phyloP scores from a whole-genome alignment of 2,797 vertebrate genomes.

The Salarias fasciatus region DNA sequence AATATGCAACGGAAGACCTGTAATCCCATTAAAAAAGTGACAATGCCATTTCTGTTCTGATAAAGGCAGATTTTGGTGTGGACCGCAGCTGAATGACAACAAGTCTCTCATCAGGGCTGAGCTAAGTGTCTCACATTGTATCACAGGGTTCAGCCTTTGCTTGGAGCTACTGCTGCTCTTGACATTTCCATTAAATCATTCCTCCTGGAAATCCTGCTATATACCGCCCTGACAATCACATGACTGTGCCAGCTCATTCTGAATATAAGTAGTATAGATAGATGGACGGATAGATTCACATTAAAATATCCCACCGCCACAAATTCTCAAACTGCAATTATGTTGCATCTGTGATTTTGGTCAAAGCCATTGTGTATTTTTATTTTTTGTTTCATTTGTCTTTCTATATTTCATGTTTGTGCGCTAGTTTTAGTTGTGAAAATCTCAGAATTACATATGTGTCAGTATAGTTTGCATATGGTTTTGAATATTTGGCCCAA shows the following conservation, averaged over 20 bases:
- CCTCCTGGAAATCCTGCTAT: conserved; percentile 60
- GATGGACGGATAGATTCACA: background rate
- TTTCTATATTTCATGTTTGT: too few species aligned
- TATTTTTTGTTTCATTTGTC: too few species aligned
- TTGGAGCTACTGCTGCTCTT: conserved; percentile 72
- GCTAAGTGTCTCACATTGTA: conserved; percentile 60
- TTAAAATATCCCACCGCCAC: too few species aligned
- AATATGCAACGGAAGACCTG: conserved; percentile 72
- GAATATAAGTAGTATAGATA: conserved; percentile 18
- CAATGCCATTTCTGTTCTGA: conserved; percentile 75
- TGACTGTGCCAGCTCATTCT: conserved; percentile 26
- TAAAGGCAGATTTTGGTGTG: conserved; percentile 68
- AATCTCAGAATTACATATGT: too few species aligned
- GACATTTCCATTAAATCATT: conserved; percentile 79
- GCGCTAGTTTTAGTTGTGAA: too few species aligned
- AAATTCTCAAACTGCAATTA: too few species aligned
- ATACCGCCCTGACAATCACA: conserved; percentile 39
- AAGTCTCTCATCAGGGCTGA: conserved; percentile 54
- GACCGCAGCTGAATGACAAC: conserved; percentile 73
- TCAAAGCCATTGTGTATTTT: too few species aligned
- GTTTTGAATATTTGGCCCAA: too few species aligned
- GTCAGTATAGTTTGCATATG: too few species aligned
- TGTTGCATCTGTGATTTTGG: too few species aligned
- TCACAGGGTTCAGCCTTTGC: conserved; percentile 65
- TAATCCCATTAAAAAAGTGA: conserved; percentile 79